These are phyloP conservation scores for Ceramica pisi DNA, from an alignment of 2,888 invertebrate species.

Conservation along the genomic window DNA sequence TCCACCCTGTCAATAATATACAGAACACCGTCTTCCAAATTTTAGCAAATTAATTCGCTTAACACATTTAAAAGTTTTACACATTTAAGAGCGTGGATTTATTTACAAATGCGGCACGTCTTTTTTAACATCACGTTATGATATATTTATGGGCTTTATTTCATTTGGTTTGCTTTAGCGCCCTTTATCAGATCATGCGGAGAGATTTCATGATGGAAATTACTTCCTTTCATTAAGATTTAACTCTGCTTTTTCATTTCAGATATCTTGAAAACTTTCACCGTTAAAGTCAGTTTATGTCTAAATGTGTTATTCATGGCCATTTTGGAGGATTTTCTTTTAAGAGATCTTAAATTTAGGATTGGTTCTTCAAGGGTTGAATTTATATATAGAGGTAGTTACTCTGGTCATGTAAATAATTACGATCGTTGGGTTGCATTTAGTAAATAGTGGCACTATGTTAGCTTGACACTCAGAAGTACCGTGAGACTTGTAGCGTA, in stretches of 20 bases:
- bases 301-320: conserved; percentile 31
- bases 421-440: conserved; percentile 1
- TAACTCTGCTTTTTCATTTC: conserved; percentile 42
- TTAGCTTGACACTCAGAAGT: conserved; percentile 14
- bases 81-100: conserved; percentile 31
- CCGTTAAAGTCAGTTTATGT: conserved; percentile 34
- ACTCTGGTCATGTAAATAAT: neutral
- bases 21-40: conserved; percentile 21
- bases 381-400: neutral
- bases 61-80: conserved; percentile 41
- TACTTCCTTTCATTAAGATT: conserved; percentile 61
- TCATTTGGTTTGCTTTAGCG: conserved; percentile 36
- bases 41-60: conserved; percentile 41
- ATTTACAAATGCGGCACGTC: conserved; percentile 49
- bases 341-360: neutral
- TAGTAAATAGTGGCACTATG: conserved; percentile 5
- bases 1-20: neutral
- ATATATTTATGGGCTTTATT: conserved; percentile 45
- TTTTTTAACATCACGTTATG: conserved; percentile 50
- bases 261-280: conserved; percentile 45
- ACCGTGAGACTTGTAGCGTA: conserved; percentile 9
- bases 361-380: neutral
- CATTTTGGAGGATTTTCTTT: neutral
- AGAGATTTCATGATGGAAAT: conserved; percentile 51
- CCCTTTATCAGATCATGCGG: conserved; percentile 45